A percentile compares a stretch with the other conserved stretches of the same genome.
Conservation (phyloP, 2,113 vertebrate species). For the Tyto alba region DNA sequence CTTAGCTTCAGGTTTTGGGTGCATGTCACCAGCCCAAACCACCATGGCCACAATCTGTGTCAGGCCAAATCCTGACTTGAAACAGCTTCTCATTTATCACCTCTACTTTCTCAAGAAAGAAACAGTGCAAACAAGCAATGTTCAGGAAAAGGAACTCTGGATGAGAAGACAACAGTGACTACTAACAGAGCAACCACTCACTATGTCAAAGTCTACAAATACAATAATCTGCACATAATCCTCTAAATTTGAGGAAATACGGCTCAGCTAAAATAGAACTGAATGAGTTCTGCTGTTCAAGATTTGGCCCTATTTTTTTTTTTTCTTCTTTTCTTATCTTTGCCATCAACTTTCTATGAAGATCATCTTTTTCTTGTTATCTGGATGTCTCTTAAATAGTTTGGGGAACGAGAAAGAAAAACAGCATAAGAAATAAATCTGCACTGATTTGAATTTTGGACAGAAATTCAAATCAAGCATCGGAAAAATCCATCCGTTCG, state of each 20-base stretch:
- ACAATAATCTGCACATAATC: neutral
- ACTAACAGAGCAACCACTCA: neutral
- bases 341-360: neutral
- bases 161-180: neutral
- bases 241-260: neutral
- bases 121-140: neutral
- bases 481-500: neutral
- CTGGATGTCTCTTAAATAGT: neutral
- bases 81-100: neutral
- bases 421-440: neutral
- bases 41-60: fast-evolving
- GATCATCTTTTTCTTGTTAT: neutral
- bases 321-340: neutral
- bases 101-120: neutral
- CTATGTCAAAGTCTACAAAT: neutral
- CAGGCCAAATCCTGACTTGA: neutral
- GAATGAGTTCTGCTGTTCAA: neutral
- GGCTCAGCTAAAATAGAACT: neutral
- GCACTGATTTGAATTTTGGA: neutral
- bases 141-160: neutral
- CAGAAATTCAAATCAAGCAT: neutral
- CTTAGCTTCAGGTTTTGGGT: neutral
- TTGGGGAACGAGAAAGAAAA: neutral
- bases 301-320: neutral
- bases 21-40: neutral